A percentile compares a stretch with the other conserved stretches of the same genome.
Evolutionary conservation across 1,140 invertebrate genomes (phyloP).

Genomic region (Papilio polytes): DNA sequence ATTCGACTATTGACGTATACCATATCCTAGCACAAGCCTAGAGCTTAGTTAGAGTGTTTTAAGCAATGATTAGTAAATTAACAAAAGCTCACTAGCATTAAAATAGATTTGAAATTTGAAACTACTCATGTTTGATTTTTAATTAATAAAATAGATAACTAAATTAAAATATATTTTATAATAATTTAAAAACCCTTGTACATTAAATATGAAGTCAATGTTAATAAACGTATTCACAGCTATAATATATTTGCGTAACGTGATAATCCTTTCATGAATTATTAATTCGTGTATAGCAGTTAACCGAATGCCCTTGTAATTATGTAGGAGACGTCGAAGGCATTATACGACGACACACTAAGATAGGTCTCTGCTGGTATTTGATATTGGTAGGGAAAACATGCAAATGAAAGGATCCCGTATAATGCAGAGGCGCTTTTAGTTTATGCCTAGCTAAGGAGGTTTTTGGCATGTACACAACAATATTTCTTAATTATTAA

Average conservation of each 20-base stretch:
- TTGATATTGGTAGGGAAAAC: conserved; percentile 68
- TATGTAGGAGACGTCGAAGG: conserved; percentile 63
- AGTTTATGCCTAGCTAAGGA: background rate
- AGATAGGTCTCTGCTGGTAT: conserved; percentile 56
- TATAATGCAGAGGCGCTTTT: conserved; percentile 39
- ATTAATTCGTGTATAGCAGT: conserved; percentile 60
- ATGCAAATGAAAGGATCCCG: conserved; percentile 72
- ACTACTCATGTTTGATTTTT: too few species aligned
- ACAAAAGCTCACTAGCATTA: too few species aligned
- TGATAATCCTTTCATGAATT: conserved; percentile 70
- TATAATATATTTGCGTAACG: conserved; percentile 52
- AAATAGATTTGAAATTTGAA: too few species aligned
- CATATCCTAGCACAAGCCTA: too few species aligned
- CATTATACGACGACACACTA: conserved; percentile 60
- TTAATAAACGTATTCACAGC: conserved; percentile 9
- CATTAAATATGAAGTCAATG: conserved; percentile 45
- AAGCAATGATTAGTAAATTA: too few species aligned
- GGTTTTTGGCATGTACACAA: background rate
- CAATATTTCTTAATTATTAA: conserved; percentile 1
- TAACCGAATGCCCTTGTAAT: conserved; percentile 51
- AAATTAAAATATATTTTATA: too few species aligned
- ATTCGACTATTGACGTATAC: too few species aligned
- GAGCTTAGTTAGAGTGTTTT: too few species aligned
- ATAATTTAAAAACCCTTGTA: background rate
- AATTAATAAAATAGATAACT: too few species aligned